phyloP scores from a whole-genome alignment of 1,140 invertebrate genomes.

The Drosophila sproati region DNA sequence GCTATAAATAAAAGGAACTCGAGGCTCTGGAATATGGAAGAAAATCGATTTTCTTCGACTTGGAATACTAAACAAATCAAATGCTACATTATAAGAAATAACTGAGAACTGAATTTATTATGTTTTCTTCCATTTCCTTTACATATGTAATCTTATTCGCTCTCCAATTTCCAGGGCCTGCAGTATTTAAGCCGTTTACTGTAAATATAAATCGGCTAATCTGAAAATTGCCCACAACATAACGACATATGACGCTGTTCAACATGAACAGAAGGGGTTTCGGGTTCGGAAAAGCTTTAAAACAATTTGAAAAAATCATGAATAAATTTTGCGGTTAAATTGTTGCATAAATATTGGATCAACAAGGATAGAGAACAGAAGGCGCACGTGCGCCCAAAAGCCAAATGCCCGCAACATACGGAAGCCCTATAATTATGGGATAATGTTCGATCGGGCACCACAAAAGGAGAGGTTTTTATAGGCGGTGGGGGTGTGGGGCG shows the following conservation, averaged over 20 bases:
- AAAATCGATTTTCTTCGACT: too few species aligned
- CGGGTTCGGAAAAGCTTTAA: constrained; percentile 46
- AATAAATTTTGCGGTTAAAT: constrained; percentile 84
- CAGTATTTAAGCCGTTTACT: constrained; percentile 33
- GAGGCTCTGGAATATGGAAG: too few species aligned
- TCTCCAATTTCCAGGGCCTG: constrained; percentile 2
- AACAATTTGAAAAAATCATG: constrained; percentile 78
- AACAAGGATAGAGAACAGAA: constrained; percentile 43
- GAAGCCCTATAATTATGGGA: constrained; percentile 83
- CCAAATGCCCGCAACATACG: constrained; percentile 58
- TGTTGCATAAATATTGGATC: constrained; percentile 81
- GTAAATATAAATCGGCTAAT: constrained; percentile 79
- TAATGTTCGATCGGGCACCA: constrained; percentile 74
- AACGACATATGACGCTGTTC: constrained; percentile 22
- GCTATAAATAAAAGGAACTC: too few species aligned
- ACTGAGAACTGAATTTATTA: background rate
- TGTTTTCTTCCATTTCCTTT: constrained; percentile 2
- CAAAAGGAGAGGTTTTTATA: background rate
- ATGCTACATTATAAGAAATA: too few species aligned
- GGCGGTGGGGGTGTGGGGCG: constrained; percentile 1
- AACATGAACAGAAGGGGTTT: constrained; percentile 48
- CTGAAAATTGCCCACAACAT: constrained; percentile 78
- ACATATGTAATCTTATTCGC: background rate
- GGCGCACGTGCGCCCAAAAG: constrained; percentile 62
- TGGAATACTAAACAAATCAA: too few species aligned